phyloP scores from a whole-genome alignment of 2,888 invertebrate genomes.

The Ennomos erosarius region DNA sequence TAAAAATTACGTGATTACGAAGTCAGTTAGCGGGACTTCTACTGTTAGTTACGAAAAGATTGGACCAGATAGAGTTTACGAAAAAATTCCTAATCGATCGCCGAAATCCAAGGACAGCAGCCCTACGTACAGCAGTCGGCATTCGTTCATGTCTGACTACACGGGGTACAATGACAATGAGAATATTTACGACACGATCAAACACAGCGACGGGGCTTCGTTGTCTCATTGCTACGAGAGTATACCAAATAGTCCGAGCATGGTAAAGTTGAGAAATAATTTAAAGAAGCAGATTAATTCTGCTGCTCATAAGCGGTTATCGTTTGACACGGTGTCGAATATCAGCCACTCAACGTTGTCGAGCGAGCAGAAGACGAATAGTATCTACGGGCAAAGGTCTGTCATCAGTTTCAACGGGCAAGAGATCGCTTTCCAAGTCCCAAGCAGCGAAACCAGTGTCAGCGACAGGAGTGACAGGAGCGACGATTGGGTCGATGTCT shows the following conservation, averaged over 20 bases:
- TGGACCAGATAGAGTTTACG: conserved; percentile 78
- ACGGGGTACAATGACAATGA: conserved; percentile 79
- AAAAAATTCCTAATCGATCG: conserved; percentile 70
- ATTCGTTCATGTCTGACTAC: conserved; percentile 74
- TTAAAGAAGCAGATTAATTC: conserved; percentile 68
- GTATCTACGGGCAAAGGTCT: conserved; percentile 84
- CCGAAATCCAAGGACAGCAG: conserved; percentile 71
- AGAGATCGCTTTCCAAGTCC: conserved; percentile 80
- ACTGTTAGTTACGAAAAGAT: conserved; percentile 80
- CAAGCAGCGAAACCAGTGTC: conserved; percentile 84
- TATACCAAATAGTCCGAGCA: conserved; percentile 80
- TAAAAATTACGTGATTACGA: conserved; percentile 71
- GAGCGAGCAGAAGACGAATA: conserved; percentile 86
- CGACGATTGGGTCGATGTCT: conserved; percentile 88
- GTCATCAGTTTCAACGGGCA: conserved; percentile 79
- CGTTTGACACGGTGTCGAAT: conserved; percentile 79
- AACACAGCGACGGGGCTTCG: conserved; percentile 78
- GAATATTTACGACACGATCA: conserved; percentile 87
- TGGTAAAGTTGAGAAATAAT: conserved; percentile 73
- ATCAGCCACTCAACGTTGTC: conserved; percentile 83
- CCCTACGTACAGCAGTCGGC: conserved; percentile 69
- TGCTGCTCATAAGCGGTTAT: conserved; percentile 72
- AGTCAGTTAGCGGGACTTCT: conserved; percentile 78
- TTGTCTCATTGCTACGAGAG: conserved; percentile 87
- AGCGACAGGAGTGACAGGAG: conserved; percentile 87